Percentiles rank a stretch among this genome's conserved stretches.
phyloP scores from a whole-genome alignment of 2,888 invertebrate genomes.

The Drosophila testacea region DNA sequence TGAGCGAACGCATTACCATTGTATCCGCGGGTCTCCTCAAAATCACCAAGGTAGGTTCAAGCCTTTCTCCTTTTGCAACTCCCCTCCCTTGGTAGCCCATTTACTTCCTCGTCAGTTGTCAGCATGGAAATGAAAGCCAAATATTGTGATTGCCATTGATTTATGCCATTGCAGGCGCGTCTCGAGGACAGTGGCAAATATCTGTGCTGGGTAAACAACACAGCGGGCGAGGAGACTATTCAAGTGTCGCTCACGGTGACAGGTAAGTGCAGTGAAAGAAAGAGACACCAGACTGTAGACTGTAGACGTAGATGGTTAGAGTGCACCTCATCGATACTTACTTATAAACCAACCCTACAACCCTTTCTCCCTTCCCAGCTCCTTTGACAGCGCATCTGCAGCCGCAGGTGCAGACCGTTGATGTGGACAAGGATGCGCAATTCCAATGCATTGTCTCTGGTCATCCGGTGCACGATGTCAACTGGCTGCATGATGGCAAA shows the following conservation, averaged over 20 bases:
- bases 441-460: slow-evolving; percentile 95
- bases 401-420: slow-evolving; percentile 91
- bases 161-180: slow-evolving; percentile 84
- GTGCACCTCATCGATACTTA: slow-evolving; percentile 2
- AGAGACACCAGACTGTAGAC: slow-evolving; percentile 2
- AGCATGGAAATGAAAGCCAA: slow-evolving; percentile 57
- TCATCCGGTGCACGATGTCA: slow-evolving; percentile 92
- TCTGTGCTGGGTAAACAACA: slow-evolving; percentile 96
- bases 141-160: slow-evolving; percentile 66
- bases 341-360: slow-evolving; percentile 3
- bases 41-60: slow-evolving; percentile 87
- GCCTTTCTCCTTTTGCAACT: too few species aligned
- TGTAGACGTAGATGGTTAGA: not conserved
- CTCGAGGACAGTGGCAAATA: slow-evolving; percentile 94
- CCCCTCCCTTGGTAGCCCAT: too few species aligned
- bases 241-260: slow-evolving; percentile 92
- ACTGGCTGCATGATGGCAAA: slow-evolving; percentile 93
- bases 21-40: slow-evolving; percentile 89
- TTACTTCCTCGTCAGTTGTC: not conserved
- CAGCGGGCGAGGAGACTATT: slow-evolving; percentile 92
- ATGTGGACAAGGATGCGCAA: slow-evolving; percentile 92
- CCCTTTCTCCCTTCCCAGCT: slow-evolving; percentile 86
- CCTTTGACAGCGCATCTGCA: slow-evolving; percentile 92
- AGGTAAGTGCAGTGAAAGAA: slow-evolving; percentile 85
- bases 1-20: slow-evolving; percentile 88